These are phyloP conservation scores for Drosophila subobscura DNA, from an alignment of 1,140 invertebrate species.

Conservation along the genomic window DNA sequence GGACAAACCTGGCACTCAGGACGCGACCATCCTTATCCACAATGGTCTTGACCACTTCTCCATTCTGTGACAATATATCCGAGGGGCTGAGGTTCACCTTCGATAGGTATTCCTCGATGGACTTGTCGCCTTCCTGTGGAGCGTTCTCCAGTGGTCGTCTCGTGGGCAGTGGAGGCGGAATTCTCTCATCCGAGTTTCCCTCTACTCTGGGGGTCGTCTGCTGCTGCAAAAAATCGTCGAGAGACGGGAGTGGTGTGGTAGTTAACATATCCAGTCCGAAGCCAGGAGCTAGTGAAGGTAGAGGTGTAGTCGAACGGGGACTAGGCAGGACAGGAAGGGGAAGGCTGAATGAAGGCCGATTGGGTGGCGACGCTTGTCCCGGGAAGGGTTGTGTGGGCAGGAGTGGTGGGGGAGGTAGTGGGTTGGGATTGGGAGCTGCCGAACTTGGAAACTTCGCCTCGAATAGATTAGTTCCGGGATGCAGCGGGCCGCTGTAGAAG, in stretches of 20 bases:
- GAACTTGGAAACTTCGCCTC: constrained; percentile 14
- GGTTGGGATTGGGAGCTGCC: neutral
- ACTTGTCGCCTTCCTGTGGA: constrained; percentile 1
- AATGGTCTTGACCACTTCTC: constrained; percentile 63
- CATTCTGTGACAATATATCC: constrained; percentile 57
- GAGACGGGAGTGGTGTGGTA: constrained; percentile 28
- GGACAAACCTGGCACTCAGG: constrained; percentile 58
- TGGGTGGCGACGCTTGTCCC: too few relatives aligned
- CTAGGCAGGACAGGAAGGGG: too few relatives aligned
- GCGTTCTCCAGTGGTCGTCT: neutral
- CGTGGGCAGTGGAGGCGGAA: constrained; percentile 13
- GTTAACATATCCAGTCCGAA: constrained; percentile 2
- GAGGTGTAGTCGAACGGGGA: too few relatives aligned
- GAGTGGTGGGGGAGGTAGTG: neutral
- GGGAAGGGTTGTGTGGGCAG: too few relatives aligned
- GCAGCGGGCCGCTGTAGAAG: constrained; percentile 6
- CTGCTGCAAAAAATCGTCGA: constrained; percentile 34
- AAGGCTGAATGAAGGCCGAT: too few relatives aligned
- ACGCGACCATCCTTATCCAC: constrained; percentile 67
- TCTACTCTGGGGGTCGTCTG: constrained; percentile 1
- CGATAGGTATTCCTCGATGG: constrained; percentile 58
- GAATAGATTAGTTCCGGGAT: constrained; percentile 10
- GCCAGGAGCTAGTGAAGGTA: too few relatives aligned
- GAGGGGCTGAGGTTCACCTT: constrained; percentile 43
- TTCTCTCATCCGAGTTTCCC: neutral